Evolutionary conservation across 2,888 invertebrate genomes (phyloP), one percentile per base, ranked within the genome.

Genomic region (Polymixis flavicincta): DNA sequence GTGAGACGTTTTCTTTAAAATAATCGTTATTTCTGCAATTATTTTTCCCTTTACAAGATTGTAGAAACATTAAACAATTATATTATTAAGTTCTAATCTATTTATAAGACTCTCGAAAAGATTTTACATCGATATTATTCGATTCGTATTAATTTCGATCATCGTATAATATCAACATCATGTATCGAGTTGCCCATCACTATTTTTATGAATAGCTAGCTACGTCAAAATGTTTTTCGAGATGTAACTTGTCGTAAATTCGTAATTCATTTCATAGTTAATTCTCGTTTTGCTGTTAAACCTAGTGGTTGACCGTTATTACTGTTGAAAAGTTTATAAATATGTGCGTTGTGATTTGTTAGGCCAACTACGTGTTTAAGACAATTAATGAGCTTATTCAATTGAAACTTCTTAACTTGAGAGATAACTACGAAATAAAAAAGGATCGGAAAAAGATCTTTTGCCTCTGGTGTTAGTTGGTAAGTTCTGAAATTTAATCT

Each of bases 141-240:
- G 70, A 71, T 78, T 59, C 22, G 4, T n/a, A 0, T 50, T n/a
- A 13, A 25, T 25, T 48, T 17, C 0, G 6, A 11, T 25, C 61
- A 22, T 83, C 68, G 22, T 22, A 22, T 66, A 55, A 19, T n/a
- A 28, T 54, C 28, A 19, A 32, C n/a, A 48, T 60, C 50, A 67
- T 59, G 76, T 71, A 71, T 52, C 17, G 17, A 25, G n/a, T 50
- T 25, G 60, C 32, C 17, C 82, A 80, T 80, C 82, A 80, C 82
- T 82, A 84, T 28, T 22, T 7, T 0, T n/a, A 52, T 11, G 54
- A 37, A 54, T 63, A 57, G 37, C 32, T 50, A 45, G 11, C 42
- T 45, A 48, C 28, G 52, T 48, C 22, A 50, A n/a, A 83, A 76
- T 67, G 78, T 45, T 64, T 82, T 69, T 45, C 4, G 22, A 28